Evolutionary conservation across 2,797 vertebrate species (phyloP).

Genomic region (Rhincodon typus): DNA sequence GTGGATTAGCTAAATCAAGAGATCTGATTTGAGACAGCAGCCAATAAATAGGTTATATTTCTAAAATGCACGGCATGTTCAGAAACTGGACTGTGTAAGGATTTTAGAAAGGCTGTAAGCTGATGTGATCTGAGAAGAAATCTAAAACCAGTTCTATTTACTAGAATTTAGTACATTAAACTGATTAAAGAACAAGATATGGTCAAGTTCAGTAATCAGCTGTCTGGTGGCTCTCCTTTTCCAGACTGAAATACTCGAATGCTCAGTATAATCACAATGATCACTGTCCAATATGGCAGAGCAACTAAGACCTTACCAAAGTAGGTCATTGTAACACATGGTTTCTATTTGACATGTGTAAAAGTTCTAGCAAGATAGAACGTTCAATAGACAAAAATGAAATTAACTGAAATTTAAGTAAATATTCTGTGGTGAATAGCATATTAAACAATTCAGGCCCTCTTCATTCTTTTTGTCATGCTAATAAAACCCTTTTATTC

Average conservation of each 20-base stretch:
- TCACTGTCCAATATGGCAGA: conserved; percentile 18
- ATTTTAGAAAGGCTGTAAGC: conserved; percentile 4
- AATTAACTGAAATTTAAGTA: conserved; percentile 1
- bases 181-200: conserved; percentile 4
- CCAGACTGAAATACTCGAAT: not conserved
- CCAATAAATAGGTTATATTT: not conserved
- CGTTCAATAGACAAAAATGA: not conserved
- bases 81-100: not conserved
- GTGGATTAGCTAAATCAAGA: conserved; percentile 9
- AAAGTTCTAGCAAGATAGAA: not conserved
- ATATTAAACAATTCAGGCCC: not conserved
- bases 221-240: conserved; percentile 4
- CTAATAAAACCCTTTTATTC: not conserved
- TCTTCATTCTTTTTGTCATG: conserved; percentile 18
- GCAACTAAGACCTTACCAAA: not conserved
- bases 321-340: conserved; percentile 20
- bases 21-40: not conserved
- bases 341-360: not conserved
- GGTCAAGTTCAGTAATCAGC: conserved; percentile 15
- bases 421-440: not conserved
- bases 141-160: conserved; percentile 20
- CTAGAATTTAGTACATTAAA: not conserved
- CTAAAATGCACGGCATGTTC: not conserved
- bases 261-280: conserved; percentile 10
- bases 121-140: conserved; percentile 10